Evolutionary conservation across 1,140 invertebrate species (phyloP).

Genomic region (Neotoxoptera formosana): DNA sequence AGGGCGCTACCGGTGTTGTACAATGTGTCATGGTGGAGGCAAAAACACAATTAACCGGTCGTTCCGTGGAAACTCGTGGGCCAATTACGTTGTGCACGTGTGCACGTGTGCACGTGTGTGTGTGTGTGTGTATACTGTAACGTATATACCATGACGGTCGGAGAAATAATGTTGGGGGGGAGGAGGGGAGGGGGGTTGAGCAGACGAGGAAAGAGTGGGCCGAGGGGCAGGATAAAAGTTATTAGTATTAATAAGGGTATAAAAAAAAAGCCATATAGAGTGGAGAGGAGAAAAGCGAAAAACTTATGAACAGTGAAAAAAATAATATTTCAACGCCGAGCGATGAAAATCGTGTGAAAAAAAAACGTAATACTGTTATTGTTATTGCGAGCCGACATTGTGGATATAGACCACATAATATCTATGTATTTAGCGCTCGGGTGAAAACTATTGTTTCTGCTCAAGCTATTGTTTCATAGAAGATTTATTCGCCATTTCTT

Average conservation of each 20-base stretch:
- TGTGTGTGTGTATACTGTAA: neutral
- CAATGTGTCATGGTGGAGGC: constrained; percentile 54
- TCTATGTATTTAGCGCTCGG: neutral
- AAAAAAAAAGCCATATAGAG: constrained; percentile 11
- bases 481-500: neutral
- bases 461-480: neutral
- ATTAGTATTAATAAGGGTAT: constrained; percentile 50
- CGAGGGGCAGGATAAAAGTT: constrained; percentile 19
- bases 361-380: neutral
- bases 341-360: constrained; percentile 43
- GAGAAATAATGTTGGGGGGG: neutral
- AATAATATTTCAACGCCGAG: constrained; percentile 11
- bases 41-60: constrained; percentile 55
- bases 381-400: neutral
- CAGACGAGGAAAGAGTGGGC: neutral
- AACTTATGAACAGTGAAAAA: constrained; percentile 15
- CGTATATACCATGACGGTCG: neutral
- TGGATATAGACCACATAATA: neutral
- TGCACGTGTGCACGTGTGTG: neutral
- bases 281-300: neutral
- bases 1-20: neutral
- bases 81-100: constrained; percentile 11
- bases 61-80: constrained; percentile 25
- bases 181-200: neutral
- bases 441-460: neutral